These are phyloP conservation scores for Erebia palarica DNA, from an alignment of 2,888 invertebrate species.

Conservation along the genomic window DNA sequence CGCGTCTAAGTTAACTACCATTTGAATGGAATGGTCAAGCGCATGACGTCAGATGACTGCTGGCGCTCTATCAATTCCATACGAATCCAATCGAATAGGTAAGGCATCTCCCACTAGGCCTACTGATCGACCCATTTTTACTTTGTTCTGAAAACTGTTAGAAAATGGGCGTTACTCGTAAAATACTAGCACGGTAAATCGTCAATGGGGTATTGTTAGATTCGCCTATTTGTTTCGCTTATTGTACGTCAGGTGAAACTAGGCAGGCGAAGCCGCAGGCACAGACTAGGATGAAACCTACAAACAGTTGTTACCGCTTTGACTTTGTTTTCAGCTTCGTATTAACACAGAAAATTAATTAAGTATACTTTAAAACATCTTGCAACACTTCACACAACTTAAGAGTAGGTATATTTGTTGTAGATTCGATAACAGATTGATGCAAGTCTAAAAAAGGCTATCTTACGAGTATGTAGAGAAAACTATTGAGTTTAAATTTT, in stretches of 20 bases:
- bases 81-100: too few species aligned
- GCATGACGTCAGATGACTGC: too few species aligned
- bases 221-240: slow-evolving; percentile 18
- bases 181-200: slow-evolving; percentile 19
- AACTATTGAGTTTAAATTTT: too few species aligned
- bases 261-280: slow-evolving; percentile 10
- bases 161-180: slow-evolving; percentile 12
- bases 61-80: too few species aligned
- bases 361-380: background rate
- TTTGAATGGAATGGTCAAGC: too few species aligned
- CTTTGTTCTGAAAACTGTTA: background rate
- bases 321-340: background rate
- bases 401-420: too few species aligned
- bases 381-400: background rate
- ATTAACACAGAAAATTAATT: too few species aligned
- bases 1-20: too few species aligned
- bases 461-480: too few species aligned
- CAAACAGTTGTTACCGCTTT: background rate
- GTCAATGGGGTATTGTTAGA: slow-evolving; percentile 22
- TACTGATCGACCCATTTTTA: background rate
- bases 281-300: background rate
- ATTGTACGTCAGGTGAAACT: slow-evolving; percentile 20
- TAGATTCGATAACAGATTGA: too few species aligned
- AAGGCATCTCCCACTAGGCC: too few species aligned
- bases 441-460: too few species aligned